Evolutionary conservation across 1,140 invertebrate genomes (phyloP), one percentile per base, ranked within the genome.

Genomic region (Mactra quadrangularis): DNA sequence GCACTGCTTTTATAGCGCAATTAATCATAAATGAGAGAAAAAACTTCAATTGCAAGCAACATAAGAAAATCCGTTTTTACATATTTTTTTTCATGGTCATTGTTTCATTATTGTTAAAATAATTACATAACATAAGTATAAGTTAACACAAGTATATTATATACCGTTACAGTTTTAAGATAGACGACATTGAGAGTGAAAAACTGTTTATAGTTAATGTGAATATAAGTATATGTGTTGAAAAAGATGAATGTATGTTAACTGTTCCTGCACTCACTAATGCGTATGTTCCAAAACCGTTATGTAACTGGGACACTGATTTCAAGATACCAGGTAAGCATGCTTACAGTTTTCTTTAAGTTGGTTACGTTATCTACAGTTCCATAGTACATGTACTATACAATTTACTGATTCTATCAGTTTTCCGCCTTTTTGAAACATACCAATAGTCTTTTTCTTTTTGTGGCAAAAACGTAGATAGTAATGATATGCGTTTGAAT

Each of bases 281-380:
- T 19, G 52, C 4, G 17, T 25, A 25, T n/a, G 27, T 57, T 57
- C 9, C 27, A 25, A 15, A 33, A 35, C 3, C 25, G 19, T 55
- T 22, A 19, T 55, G 25, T n/a, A 41, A 41, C 38, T 41, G 38
- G 52, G 52, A 22, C 19, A 55, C 52, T 22, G 25, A 57, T 75
- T 85, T 38, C 72, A 83, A 72, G 76, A 19, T 85, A 72, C 19
- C 84, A 78, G 0, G 3, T 52, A 1, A 72, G n/a, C n/a, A n/a
- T n/a, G n/a, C n/a, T n/a, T n/a, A n/a, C n/a, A n/a, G n/a, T n/a
- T n/a, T n/a, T n/a, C n/a, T n/a, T n/a, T n/a, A n/a, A 50, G 47
- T 50, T 50, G 11, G 11, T 50, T 13, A 50, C 47, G 11, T 13
- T 13, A n/a, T 50, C 11, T 50, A 13, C 11, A 50, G 47, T 13